Conservation (phyloP, 2,113 vertebrate species). For the Rhea pennata region DNA sequence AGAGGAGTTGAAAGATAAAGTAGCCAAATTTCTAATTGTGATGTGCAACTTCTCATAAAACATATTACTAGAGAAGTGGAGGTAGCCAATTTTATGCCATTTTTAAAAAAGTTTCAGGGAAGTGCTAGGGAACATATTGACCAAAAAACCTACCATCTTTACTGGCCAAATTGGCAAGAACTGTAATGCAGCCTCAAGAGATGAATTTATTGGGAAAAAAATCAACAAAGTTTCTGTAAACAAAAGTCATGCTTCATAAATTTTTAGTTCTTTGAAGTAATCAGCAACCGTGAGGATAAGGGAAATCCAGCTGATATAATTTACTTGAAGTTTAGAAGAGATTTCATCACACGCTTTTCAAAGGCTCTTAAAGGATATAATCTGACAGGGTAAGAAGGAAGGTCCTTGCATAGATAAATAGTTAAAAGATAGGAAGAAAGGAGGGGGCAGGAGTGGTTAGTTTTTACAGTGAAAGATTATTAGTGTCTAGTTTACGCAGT, state of each 20-base stretch:
- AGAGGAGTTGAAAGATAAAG: not conserved
- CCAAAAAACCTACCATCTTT: not conserved
- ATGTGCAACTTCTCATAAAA: not conserved
- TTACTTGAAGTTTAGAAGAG: constrained; percentile 5
- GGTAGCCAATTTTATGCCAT: not conserved
- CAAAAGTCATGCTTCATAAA: not conserved
- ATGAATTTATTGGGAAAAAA: not conserved
- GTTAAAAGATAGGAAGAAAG: not conserved
- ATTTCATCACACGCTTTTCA: not conserved
- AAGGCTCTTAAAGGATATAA: not conserved
- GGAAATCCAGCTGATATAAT: not conserved
- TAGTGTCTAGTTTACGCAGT: not conserved
- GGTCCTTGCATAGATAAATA: not conserved
- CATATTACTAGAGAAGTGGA: not conserved
- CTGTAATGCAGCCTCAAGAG: not conserved
- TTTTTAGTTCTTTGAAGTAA: not conserved
- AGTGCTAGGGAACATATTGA: not conserved
- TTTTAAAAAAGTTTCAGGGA: not conserved
- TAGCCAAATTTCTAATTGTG: not conserved
- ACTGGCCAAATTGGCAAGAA: not conserved
- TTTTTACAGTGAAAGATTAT: not conserved
- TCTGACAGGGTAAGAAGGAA: not conserved
- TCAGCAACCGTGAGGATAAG: not conserved
- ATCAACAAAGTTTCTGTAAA: not conserved
- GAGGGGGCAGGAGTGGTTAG: not conserved